Conservation (phyloP, 1,140 invertebrate species). For the Neodiprion fabricii region DNA sequence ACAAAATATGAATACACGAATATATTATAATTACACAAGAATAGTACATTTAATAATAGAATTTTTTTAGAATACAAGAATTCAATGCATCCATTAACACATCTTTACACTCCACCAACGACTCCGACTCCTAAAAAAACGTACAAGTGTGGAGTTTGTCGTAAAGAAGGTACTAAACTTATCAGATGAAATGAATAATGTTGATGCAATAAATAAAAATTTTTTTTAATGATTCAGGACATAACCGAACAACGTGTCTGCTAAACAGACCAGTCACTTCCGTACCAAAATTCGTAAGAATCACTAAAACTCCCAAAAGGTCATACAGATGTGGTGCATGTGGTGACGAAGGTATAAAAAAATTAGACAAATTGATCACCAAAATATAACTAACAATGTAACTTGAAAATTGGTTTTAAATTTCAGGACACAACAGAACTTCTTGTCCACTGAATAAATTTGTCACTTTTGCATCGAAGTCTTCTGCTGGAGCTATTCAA, state of each 20-base stretch:
- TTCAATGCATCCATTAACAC: background rate
- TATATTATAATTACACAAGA: too few species aligned
- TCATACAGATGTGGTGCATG: too few species aligned
- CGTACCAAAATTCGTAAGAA: background rate
- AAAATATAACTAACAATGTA: too few species aligned
- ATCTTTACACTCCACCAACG: background rate
- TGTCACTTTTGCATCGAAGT: background rate
- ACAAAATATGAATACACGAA: too few species aligned
- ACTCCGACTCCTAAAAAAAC: background rate
- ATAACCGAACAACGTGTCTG: background rate
- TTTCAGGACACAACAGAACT: background rate
- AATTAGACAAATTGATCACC: too few species aligned
- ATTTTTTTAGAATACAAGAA: background rate
- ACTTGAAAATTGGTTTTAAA: too few species aligned
- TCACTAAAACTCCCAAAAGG: too few species aligned
- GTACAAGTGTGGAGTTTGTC: background rate
- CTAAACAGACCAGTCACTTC: background rate
- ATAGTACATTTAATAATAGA: background rate
- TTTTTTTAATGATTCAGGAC: background rate
- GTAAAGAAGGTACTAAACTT: background rate
- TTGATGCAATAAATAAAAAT: too few species aligned
- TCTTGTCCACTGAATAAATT: background rate
- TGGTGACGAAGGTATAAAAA: too few species aligned
- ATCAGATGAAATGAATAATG: too few species aligned
- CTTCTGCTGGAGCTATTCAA: background rate